phyloP scores from a whole-genome alignment of 2,797 vertebrate species.

The Eospalax fontanierii region DNA sequence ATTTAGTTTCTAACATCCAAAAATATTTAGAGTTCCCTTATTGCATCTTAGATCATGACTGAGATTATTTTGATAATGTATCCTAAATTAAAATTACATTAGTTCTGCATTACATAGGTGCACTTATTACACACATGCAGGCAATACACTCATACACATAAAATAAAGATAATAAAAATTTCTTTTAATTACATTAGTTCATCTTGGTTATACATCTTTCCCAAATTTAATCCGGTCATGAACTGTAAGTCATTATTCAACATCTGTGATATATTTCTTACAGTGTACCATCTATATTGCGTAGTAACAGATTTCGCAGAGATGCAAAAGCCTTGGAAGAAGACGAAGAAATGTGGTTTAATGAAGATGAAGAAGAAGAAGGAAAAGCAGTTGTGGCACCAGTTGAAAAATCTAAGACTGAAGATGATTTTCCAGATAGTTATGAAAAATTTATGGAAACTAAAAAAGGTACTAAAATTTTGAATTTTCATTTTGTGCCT shows the following conservation, averaged over 20 bases:
- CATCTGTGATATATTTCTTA: constrained; percentile 85
- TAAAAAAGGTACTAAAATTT: constrained; percentile 94
- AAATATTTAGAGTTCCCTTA: constrained; percentile 24
- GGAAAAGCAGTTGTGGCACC: constrained; percentile 93
- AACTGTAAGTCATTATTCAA: constrained; percentile 69
- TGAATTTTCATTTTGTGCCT: constrained; percentile 31
- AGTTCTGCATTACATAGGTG: no score
- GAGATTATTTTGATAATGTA: not conserved
- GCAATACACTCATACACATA: no score
- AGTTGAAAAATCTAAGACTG: constrained; percentile 95
- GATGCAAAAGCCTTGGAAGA: constrained; percentile 96
- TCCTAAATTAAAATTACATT: not conserved
- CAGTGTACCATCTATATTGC: constrained; percentile 92
- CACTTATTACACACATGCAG: no score
- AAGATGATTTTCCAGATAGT: constrained; percentile 97
- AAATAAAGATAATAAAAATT: no score
- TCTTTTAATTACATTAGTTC: not conserved
- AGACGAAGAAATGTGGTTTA: constrained; percentile 99
- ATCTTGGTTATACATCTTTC: constrained; percentile 22
- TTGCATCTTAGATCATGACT: not conserved
- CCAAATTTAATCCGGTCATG: not conserved
- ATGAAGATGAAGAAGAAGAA: constrained; percentile 98
- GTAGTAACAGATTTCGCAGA: constrained; percentile 95
- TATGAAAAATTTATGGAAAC: constrained; percentile 99
- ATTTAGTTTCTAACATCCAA: constrained; percentile 18